A percentile compares a stretch with the other conserved stretches of the same genome.
These are phyloP conservation scores for Anastrepha ludens DNA, from an alignment of 1,140 invertebrate genomes.

Conservation along the genomic window DNA sequence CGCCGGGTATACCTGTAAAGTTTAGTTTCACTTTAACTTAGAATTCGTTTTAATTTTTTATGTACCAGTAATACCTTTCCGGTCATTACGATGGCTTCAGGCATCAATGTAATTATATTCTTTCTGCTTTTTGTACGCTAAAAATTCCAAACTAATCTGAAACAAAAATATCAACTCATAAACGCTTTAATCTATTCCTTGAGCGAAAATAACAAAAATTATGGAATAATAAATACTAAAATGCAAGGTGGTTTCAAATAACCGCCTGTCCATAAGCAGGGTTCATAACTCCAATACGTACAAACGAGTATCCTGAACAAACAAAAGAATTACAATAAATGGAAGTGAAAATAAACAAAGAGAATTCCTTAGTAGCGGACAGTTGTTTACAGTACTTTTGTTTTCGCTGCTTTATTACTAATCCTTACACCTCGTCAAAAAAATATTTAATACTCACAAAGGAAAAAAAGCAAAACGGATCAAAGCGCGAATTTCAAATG, in stretches of 20 bases:
- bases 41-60: too few species aligned
- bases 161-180: not conserved
- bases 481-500: constrained; percentile 51
- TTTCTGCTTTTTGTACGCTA: not conserved
- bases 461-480: constrained; percentile 22
- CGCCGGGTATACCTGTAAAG: too few species aligned
- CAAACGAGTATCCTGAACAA: not conserved
- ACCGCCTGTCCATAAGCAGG: not conserved
- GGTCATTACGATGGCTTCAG: too few species aligned
- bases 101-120: too few species aligned
- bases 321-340: constrained; percentile 48
- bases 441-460: not conserved
- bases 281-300: not conserved
- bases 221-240: constrained; percentile 12
- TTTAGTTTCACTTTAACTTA: too few species aligned
- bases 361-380: constrained; percentile 24
- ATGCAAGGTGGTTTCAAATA: not conserved
- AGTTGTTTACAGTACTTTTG: constrained; percentile 13
- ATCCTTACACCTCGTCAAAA: constrained; percentile 37
- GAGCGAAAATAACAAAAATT: not conserved
- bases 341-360: constrained; percentile 34
- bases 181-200: not conserved
- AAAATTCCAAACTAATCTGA: not conserved
- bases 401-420: constrained; percentile 48
- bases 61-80: too few species aligned